These are phyloP conservation scores for Eriosoma lanigerum DNA, from an alignment of 1,140 invertebrate species.

Conservation along the genomic window DNA sequence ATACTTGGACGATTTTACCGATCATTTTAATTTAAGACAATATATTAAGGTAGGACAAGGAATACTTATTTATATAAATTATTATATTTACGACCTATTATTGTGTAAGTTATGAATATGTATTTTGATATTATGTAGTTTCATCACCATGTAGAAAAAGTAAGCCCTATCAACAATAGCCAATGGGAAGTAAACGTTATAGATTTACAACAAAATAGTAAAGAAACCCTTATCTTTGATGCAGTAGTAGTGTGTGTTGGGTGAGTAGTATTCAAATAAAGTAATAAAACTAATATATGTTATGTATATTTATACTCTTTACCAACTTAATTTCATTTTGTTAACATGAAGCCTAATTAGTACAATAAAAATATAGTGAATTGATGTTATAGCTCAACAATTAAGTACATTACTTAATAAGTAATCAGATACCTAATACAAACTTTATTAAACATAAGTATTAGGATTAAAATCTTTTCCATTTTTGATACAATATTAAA, in stretches of 20 bases:
- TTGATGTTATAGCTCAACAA: no score
- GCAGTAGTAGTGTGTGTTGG: conserved; percentile 58
- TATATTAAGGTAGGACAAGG: conserved; percentile 68
- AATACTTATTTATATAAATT: background rate
- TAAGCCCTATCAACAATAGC: conserved; percentile 63
- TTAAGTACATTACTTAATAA: no score
- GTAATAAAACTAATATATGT: background rate
- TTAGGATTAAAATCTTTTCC: no score
- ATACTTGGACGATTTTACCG: conserved; percentile 77
- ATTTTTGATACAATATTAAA: no score
- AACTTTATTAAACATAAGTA: no score
- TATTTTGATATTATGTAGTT: conserved; percentile 60
- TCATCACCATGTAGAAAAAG: conserved; percentile 65
- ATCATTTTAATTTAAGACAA: conserved; percentile 68
- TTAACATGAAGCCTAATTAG: background rate
- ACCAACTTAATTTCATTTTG: background rate
- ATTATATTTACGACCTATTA: background rate
- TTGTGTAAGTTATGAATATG: background rate
- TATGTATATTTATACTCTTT: no score
- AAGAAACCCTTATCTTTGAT: conserved; percentile 67
- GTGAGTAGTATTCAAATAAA: background rate
- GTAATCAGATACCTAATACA: no score
- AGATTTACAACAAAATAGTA: conserved; percentile 62
- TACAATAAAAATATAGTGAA: no score
- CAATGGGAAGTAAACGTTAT: conserved; percentile 68